phyloP scores from a whole-genome alignment of 2,797 vertebrate genomes.

The Xenops minutus region DNA sequence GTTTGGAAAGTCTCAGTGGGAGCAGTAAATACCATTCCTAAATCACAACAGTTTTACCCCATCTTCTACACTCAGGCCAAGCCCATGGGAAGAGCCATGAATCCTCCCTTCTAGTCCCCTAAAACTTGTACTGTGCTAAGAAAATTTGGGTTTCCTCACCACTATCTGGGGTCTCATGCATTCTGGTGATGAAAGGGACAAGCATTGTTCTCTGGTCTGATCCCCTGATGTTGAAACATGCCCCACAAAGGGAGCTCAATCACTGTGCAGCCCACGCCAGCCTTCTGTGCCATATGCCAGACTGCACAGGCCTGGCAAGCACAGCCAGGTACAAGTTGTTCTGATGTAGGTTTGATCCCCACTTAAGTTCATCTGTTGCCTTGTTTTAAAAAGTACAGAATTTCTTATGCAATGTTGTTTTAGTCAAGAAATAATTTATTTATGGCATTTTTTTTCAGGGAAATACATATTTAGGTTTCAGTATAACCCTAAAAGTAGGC shows the following conservation, averaged over 20 bases:
- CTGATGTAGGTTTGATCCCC: neutral
- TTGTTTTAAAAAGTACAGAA: neutral
- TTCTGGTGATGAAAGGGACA: neutral
- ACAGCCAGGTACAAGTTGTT: neutral
- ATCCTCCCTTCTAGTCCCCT: neutral
- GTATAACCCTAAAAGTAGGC: constrained; percentile 26
- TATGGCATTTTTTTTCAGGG: constrained; percentile 19
- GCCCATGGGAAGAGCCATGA: neutral
- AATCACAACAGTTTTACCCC: neutral
- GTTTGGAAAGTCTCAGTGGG: neutral
- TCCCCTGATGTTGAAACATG: rapidly evolving
- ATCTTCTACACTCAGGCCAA: neutral
- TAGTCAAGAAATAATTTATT: constrained; percentile 6
- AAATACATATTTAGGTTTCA: neutral
- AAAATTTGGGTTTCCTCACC: neutral
- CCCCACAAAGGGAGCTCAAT: rapidly evolving
- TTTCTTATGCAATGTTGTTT: neutral
- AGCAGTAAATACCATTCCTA: neutral
- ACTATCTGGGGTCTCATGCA: rapidly evolving
- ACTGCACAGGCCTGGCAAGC: neutral
- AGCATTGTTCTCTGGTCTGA: neutral
- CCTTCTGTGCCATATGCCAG: neutral
- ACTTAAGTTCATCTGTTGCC: neutral
- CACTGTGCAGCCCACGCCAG: rapidly evolving
- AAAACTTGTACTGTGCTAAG: neutral